A percentile compares a stretch with the other conserved stretches of the same genome.
Evolutionary conservation across 2,888 invertebrate species (phyloP).

Genomic region (Liodrosophila aerea): DNA sequence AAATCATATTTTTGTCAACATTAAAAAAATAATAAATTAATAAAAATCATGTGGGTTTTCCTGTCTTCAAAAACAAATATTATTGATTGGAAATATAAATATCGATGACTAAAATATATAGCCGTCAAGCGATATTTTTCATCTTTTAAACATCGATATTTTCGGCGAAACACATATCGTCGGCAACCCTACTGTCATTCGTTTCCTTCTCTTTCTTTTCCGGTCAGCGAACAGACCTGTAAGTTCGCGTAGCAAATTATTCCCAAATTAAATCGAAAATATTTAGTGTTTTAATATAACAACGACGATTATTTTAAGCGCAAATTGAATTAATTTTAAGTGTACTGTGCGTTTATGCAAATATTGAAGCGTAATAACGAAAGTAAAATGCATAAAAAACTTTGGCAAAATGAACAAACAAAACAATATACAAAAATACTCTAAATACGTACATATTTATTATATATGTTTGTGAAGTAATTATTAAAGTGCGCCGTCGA

Average conservation of each 20-base stretch:
- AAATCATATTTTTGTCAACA: too few species aligned
- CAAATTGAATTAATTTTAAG: constrained; percentile 18
- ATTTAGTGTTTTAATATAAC: constrained; percentile 54
- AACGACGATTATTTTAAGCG: constrained; percentile 27
- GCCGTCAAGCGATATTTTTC: too few species aligned
- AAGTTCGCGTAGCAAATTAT: constrained; percentile 71
- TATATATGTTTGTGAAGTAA: not conserved
- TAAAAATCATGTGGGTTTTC: too few species aligned
- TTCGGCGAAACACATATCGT: too few species aligned
- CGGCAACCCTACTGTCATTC: too few species aligned
- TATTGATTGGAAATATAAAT: too few species aligned
- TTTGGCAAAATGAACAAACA: constrained; percentile 35
- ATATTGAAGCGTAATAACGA: constrained; percentile 23
- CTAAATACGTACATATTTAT: not conserved
- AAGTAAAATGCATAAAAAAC: not conserved
- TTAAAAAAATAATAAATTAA: too few species aligned
- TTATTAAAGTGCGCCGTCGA: constrained; percentile 29
- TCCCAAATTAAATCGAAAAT: constrained; percentile 59
- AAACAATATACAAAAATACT: constrained; percentile 25
- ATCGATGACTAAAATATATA: too few species aligned
- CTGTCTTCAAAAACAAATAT: too few species aligned
- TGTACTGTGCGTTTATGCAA: constrained; percentile 4
- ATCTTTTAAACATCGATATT: too few species aligned
- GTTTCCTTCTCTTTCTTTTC: constrained; percentile 81
- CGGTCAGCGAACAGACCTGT: constrained; percentile 82